Conservation (phyloP, 2,797 vertebrate genomes). For the Lagocephalus sceleratus region DNA sequence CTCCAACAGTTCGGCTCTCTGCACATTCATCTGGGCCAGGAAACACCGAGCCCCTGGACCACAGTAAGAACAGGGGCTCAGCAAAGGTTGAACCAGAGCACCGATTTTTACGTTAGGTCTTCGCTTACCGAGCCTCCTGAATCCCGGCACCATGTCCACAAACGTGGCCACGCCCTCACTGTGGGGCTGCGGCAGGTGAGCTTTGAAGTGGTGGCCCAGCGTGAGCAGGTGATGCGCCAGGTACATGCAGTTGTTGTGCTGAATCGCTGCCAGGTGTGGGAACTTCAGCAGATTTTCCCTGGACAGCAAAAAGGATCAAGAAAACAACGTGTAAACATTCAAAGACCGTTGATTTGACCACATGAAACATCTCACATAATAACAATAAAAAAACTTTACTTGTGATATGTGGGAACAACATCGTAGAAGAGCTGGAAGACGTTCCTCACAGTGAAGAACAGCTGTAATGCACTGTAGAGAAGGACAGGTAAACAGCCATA, state of each 20-base stretch:
- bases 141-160: slow-evolving; percentile 91
- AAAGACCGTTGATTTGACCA: neutral
- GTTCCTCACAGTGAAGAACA: slow-evolving; percentile 92
- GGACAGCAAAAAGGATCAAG: slow-evolving; percentile 6
- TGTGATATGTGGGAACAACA: slow-evolving; percentile 96
- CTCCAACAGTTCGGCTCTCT: slow-evolving; percentile 91
- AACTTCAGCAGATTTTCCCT: slow-evolving; percentile 95
- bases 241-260: slow-evolving; percentile 99
- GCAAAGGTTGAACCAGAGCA: neutral
- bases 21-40: slow-evolving; percentile 88
- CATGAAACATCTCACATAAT: neutral
- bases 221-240: slow-evolving; percentile 94
- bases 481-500: slow-evolving; percentile 1
- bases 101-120: neutral
- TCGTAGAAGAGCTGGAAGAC: slow-evolving; percentile 96
- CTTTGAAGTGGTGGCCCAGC: slow-evolving; percentile 89
- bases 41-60: slow-evolving; percentile 85
- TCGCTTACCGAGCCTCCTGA: slow-evolving; percentile 87
- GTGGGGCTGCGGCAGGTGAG: slow-evolving; percentile 77
- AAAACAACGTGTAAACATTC: neutral
- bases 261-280: slow-evolving; percentile 93
- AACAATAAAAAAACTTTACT: slow-evolving; percentile 69
- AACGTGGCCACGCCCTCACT: slow-evolving; percentile 84
- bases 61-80: neutral
- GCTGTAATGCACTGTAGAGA: slow-evolving; percentile 82